Conservation (phyloP, 2,113 vertebrate genomes). For the Mobula birostris region DNA sequence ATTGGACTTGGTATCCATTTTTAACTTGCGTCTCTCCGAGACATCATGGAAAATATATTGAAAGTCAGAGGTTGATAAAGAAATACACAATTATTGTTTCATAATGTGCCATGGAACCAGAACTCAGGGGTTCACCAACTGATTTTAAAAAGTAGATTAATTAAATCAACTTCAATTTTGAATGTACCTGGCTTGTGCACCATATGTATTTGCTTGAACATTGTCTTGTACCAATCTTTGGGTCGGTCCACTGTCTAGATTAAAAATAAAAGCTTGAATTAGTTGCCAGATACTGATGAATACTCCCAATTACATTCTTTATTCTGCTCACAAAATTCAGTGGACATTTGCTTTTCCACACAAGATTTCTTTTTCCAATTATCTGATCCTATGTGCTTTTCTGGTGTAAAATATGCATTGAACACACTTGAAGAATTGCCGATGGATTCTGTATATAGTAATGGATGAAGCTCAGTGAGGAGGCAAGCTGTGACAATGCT, state of each 20-base stretch:
- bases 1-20: background rate
- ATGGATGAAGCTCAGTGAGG: background rate
- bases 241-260: conserved; percentile 88
- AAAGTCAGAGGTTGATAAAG: background rate
- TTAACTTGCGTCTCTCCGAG: background rate
- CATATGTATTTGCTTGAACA: conserved; percentile 99
- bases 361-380: background rate
- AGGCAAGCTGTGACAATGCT: background rate
- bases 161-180: background rate
- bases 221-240: conserved; percentile 99
- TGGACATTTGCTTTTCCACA: background rate
- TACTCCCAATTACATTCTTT: background rate
- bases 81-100: background rate
- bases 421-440: background rate
- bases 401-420: background rate
- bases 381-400: background rate
- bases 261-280: conserved; percentile 35
- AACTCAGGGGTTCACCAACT: background rate
- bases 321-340: background rate
- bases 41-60: background rate
- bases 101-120: background rate
- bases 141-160: background rate
- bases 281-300: background rate
- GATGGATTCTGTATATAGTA: background rate
- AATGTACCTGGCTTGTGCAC: conserved; percentile 87